Conservation (phyloP, 2,113 vertebrate species). For the Mus pahari region DNA sequence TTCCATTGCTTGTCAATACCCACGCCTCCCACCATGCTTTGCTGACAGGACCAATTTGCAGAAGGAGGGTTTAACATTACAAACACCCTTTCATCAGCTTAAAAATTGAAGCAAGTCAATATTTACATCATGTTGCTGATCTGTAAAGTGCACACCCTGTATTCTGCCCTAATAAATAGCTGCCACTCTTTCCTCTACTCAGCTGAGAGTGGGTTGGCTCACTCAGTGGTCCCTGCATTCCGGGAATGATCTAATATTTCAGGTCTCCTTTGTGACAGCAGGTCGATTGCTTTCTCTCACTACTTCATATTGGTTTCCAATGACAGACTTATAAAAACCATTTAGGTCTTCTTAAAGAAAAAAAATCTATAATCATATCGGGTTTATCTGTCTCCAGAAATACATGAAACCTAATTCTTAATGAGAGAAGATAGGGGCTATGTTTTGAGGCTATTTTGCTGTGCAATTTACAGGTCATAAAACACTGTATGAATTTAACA, state of each 20-base stretch:
- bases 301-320: conserved; percentile 74
- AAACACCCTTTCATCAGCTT: conserved; percentile 69
- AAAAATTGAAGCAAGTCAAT: conserved; percentile 66
- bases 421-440: not conserved
- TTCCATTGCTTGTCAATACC: conserved; percentile 60
- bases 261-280: conserved; percentile 46
- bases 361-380: conserved; percentile 50
- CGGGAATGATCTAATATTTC: conserved; percentile 65
- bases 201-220: not conserved
- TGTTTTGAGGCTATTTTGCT: conserved; percentile 8
- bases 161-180: conserved; percentile 71
- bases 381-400: conserved; percentile 68
- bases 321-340: conserved; percentile 71
- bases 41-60: conserved; percentile 61
- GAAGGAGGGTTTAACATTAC: conserved; percentile 67
- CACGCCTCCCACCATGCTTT: not conserved
- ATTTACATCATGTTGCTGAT: conserved; percentile 75
- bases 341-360: conserved; percentile 68
- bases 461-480: conserved; percentile 19
- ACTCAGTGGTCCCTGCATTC: conserved; percentile 50
- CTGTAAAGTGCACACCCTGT: conserved; percentile 66
- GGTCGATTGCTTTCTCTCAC: conserved; percentile 62
- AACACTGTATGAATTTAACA: conserved; percentile 63
- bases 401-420: conserved; percentile 27
- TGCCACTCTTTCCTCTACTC: conserved; percentile 46